Evolutionary conservation across 2,113 vertebrate species (phyloP).

Genomic region (Zosterops lateralis): DNA sequence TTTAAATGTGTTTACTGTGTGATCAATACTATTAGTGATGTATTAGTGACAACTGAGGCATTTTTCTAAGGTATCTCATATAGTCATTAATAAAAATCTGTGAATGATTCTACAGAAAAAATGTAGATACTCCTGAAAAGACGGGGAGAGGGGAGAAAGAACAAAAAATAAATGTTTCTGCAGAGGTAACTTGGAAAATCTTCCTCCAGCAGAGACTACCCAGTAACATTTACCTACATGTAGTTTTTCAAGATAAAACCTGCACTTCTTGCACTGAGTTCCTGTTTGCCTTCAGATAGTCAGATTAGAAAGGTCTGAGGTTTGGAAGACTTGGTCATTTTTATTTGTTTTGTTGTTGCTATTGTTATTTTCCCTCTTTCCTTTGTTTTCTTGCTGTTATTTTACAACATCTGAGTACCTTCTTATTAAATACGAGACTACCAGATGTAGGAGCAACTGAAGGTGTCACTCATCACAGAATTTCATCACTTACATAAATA

Average conservation of each 20-base stretch:
- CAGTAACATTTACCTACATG: not conserved
- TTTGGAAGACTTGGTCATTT: rapidly evolving
- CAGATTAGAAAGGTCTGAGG: rapidly evolving
- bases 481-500: not conserved
- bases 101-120: not conserved
- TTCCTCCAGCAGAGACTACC: rapidly evolving
- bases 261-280: not conserved
- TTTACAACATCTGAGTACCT: rapidly evolving
- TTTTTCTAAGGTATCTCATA: not conserved
- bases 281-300: rapidly evolving
- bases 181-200: not conserved
- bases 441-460: not conserved
- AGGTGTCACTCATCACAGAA: not conserved
- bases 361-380: not conserved
- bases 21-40: not conserved
- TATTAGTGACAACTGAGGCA: not conserved
- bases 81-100: not conserved
- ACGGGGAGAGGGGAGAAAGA: rapidly evolving
- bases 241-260: not conserved
- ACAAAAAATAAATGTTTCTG: not conserved
- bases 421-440: not conserved
- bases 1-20: not conserved
- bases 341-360: not conserved
- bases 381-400: not conserved
- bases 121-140: not conserved